A percentile compares a stretch with the other conserved stretches of the same genome.
phyloP scores from a whole-genome alignment of 2,888 invertebrate genomes.

The Parnassius mnemosyne region DNA sequence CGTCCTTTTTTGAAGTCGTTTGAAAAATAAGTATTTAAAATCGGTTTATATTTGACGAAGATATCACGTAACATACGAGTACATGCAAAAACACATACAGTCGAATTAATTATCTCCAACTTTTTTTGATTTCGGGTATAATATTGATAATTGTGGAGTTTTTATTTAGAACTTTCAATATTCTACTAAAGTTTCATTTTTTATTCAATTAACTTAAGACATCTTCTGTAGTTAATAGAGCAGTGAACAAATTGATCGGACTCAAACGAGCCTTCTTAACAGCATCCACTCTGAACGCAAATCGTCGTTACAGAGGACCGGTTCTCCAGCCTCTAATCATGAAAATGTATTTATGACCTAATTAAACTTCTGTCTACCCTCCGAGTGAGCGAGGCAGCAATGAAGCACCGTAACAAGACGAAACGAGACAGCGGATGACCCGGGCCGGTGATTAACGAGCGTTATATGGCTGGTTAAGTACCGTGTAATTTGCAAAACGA shows the following conservation, averaged over 20 bases:
- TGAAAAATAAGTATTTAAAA: too few species aligned
- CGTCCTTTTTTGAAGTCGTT: too few species aligned
- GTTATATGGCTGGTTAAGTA: constrained; percentile 86
- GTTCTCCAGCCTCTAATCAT: constrained; percentile 63
- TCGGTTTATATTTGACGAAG: too few species aligned
- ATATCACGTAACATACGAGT: too few species aligned
- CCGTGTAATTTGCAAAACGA: constrained; percentile 89
- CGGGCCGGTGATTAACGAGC: constrained; percentile 82
- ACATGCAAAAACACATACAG: too few species aligned
- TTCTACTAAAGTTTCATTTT: too few species aligned
- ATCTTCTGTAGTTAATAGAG: constrained; percentile 4
- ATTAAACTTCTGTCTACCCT: constrained; percentile 74
- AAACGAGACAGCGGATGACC: constrained; percentile 54
- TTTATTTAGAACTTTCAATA: too few species aligned
- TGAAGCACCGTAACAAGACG: constrained; percentile 33
- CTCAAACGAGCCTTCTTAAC: constrained; percentile 30
- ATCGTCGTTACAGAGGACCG: constrained; percentile 40
- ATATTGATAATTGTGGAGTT: too few species aligned
- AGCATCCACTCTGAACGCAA: constrained; percentile 52
- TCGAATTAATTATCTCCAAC: too few species aligned
- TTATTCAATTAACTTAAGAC: neutral
- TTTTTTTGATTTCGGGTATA: too few species aligned
- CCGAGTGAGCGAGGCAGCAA: constrained; percentile 46
- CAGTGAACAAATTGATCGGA: constrained; percentile 5
- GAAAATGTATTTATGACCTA: constrained; percentile 81